Percentiles rank a stretch among this genome's conserved stretches.
phyloP scores from a whole-genome alignment of 2,797 vertebrate species.

The Sebastes itinus region DNA sequence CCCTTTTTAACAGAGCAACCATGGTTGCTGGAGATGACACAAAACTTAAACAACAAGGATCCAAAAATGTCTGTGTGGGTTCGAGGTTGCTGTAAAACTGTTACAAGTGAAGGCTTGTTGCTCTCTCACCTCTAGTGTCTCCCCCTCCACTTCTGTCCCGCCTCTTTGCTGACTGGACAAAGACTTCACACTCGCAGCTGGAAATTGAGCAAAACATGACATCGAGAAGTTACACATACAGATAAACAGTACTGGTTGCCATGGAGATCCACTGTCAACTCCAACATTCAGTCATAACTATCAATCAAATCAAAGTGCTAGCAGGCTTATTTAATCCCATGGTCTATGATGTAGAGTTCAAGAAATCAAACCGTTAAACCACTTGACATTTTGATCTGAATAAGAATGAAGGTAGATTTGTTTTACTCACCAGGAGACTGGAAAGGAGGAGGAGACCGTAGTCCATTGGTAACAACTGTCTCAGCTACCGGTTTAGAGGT shows the following conservation, averaged over 20 bases:
- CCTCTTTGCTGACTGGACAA: constrained; percentile 42
- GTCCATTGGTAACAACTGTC: constrained; percentile 55
- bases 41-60: not conserved
- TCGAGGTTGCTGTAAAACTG: not conserved
- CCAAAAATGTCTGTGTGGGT: not conserved
- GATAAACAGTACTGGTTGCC: not conserved
- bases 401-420: not conserved
- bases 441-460: constrained; percentile 30
- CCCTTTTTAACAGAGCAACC: not conserved
- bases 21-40: not conserved
- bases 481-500: constrained; percentile 25
- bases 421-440: constrained; percentile 69
- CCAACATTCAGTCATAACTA: not conserved
- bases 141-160: constrained; percentile 22
- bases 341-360: not conserved
- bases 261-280: too few relatives aligned
- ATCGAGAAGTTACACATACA: not conserved
- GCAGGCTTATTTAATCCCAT: not conserved
- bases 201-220: constrained; percentile 18
- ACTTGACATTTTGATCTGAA: not conserved
- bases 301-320: not conserved
- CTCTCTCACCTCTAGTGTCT: constrained; percentile 67
- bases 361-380: not conserved
- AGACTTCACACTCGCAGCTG: constrained; percentile 66
- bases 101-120: not conserved